A percentile compares a stretch with the other conserved stretches of the same genome.
phyloP scores from a whole-genome alignment of 1,140 invertebrate genomes.

The Eupeodes corollae region DNA sequence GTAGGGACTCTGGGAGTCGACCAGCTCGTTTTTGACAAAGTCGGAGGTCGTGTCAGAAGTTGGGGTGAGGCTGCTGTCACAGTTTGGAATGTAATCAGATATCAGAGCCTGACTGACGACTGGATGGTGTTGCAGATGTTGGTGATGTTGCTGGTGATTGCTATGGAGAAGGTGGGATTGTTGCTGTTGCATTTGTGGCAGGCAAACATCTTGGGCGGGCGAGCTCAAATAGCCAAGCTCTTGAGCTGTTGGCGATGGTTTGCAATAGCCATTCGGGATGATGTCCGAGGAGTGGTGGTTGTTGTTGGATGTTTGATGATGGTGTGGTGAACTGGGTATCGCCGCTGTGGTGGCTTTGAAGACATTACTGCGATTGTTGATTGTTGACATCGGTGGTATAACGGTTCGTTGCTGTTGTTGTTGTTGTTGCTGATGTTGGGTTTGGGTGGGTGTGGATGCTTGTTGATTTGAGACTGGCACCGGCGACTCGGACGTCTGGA shows the following conservation, averaged over 20 bases:
- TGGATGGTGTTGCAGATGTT: conserved; percentile 4
- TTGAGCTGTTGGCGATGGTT: conserved; percentile 30
- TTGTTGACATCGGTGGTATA: conserved; percentile 34
- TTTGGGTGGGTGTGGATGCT: not conserved
- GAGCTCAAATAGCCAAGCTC: conserved; percentile 28
- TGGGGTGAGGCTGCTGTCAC: conserved; percentile 12
- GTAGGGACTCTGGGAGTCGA: conserved; percentile 33
- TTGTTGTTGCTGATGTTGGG: conserved; percentile 10
- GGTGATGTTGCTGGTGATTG: conserved; percentile 5
- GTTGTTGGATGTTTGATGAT: conserved; percentile 12
- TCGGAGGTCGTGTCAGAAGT: conserved; percentile 22
- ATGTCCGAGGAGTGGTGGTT: conserved; percentile 10
- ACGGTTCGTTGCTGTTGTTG: conserved; percentile 17
- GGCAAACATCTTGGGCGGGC: conserved; percentile 21
- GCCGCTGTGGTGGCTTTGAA: conserved; percentile 11
- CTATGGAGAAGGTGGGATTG: conserved; percentile 6
- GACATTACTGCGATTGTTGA: conserved; percentile 24
- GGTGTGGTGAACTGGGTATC: conserved; percentile 5
- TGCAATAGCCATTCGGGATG: conserved; percentile 31
- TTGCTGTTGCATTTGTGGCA: not conserved
- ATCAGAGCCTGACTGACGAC: conserved; percentile 2
- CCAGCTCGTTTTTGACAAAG: conserved; percentile 33
- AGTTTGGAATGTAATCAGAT: conserved; percentile 17
- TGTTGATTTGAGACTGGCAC: conserved; percentile 1
- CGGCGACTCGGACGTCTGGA: conserved; percentile 1